These are phyloP conservation scores for Hypothenemus hampei DNA, from an alignment of 1,140 invertebrate species.

Conservation along the genomic window DNA sequence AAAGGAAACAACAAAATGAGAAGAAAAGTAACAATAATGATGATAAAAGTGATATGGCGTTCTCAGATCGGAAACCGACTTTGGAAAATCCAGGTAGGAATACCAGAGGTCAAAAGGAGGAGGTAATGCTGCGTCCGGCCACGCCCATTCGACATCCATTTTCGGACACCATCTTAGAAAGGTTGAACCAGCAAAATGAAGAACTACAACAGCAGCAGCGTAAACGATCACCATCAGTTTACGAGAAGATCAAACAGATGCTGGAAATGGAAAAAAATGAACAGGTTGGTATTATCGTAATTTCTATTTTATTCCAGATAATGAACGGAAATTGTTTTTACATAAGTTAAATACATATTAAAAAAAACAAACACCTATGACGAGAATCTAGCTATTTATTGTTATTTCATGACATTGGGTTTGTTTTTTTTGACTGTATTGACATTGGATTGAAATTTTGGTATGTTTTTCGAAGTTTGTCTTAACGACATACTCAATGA, in stretches of 20 bases:
- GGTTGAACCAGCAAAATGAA: constrained; percentile 45
- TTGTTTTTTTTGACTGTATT: too few relatives aligned
- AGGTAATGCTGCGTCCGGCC: constrained; percentile 55
- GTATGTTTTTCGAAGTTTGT: too few relatives aligned
- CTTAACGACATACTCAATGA: too few relatives aligned
- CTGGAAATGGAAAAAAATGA: constrained; percentile 51
- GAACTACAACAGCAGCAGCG: too few relatives aligned
- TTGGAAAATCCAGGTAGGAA: constrained; percentile 29
- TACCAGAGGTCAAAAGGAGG: constrained; percentile 55
- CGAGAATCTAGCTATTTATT: too few relatives aligned
- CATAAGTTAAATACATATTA: too few relatives aligned
- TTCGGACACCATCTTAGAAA: constrained; percentile 47
- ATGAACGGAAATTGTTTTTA: too few relatives aligned
- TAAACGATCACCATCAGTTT: constrained; percentile 48
- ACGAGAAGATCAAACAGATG: constrained; percentile 54
- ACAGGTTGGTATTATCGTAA: constrained; percentile 50
- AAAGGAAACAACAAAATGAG: constrained; percentile 22
- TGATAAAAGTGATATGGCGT: constrained; percentile 8
- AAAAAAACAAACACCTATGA: too few relatives aligned
- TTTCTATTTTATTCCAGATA: too few relatives aligned
- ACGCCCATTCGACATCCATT: constrained; percentile 47
- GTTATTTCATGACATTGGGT: too few relatives aligned
- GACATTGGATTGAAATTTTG: too few relatives aligned
- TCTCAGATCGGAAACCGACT: constrained; percentile 31
- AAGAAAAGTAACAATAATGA: constrained; percentile 8